A percentile compares a stretch with the other conserved stretches of the same genome.
Evolutionary conservation across 2,113 vertebrate species (phyloP).

Genomic region (Saimiri boliviensis): DNA sequence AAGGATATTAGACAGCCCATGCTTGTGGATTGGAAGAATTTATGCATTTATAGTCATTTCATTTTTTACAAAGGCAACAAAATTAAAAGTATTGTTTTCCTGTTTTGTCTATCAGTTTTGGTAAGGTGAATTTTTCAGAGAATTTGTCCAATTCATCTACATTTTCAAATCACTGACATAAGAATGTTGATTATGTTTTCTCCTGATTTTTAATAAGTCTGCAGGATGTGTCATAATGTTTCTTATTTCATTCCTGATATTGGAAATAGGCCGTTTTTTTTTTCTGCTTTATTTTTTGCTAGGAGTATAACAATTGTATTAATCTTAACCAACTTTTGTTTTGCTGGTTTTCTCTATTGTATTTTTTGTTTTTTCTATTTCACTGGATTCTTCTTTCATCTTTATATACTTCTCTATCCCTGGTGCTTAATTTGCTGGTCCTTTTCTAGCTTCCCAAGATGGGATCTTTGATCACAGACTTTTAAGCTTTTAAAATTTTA

Average conservation of each 20-base stretch:
- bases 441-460: neutral
- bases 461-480: neutral
- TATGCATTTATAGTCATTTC: no score
- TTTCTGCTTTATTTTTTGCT: neutral
- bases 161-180: neutral
- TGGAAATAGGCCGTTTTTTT: neutral
- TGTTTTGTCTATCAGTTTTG: neutral
- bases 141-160: neutral
- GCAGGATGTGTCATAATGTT: neutral
- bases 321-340: neutral
- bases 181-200: neutral
- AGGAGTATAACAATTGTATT: neutral
- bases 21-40: no score
- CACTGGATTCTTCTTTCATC: neutral
- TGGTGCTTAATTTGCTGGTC: neutral
- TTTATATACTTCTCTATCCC: neutral
- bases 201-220: neutral
- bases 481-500: neutral
- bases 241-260: neutral
- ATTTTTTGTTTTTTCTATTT: neutral
- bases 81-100: neutral
- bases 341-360: neutral
- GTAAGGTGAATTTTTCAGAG: neutral
- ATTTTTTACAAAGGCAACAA: no score
- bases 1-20: no score